These are phyloP conservation scores for Anisognathus igniventris DNA, from an alignment of 2,797 vertebrate species.

Conservation along the genomic window DNA sequence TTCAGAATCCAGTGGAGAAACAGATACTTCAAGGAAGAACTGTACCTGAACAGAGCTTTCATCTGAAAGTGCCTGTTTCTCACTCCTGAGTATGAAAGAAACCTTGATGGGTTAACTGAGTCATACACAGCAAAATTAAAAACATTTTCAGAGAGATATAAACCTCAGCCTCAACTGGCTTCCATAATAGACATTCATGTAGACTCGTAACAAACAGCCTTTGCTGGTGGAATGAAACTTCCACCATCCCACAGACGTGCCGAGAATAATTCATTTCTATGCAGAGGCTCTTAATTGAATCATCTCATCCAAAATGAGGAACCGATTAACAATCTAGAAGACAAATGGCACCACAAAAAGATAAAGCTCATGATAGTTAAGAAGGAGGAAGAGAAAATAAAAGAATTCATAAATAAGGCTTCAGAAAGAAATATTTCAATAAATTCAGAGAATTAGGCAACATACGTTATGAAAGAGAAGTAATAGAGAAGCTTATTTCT, in stretches of 20 bases:
- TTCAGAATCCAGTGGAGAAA: background rate
- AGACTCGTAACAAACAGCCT: rapidly evolving
- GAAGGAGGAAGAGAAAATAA: background rate
- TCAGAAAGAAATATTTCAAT: background rate
- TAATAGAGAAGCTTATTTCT: background rate
- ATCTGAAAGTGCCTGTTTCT: background rate
- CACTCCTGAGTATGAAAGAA: background rate
- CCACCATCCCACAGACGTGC: background rate
- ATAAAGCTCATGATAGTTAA: background rate
- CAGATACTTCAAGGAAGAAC: background rate
- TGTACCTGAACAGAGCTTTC: background rate
- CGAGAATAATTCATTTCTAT: background rate
- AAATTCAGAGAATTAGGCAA: background rate
- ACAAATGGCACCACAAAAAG: conserved; percentile 1
- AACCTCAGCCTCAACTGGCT: background rate
- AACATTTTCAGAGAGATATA: background rate
- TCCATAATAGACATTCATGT: background rate
- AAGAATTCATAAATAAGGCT: background rate
- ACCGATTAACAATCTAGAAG: background rate
- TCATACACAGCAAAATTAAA: background rate
- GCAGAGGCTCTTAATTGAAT: conserved; percentile 2
- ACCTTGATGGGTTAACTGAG: background rate
- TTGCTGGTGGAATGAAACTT: background rate
- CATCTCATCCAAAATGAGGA: background rate
- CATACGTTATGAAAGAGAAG: background rate